Conservation (phyloP, 2,888 invertebrate genomes). For the Drosophila mimica region DNA sequence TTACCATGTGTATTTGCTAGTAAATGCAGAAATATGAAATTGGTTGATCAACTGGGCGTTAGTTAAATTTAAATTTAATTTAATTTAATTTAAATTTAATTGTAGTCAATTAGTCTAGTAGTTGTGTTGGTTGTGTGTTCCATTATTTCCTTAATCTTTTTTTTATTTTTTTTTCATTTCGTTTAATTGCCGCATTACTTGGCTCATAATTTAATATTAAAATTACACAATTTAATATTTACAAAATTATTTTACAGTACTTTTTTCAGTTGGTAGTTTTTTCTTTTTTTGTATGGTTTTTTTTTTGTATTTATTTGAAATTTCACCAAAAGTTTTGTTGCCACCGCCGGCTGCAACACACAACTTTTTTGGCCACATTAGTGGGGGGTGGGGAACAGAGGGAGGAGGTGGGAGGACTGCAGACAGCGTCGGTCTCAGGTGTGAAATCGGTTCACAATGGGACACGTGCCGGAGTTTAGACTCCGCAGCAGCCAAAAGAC, state of each 20-base stretch:
- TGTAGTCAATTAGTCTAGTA: slow-evolving; percentile 75
- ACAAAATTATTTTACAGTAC: slow-evolving; percentile 78
- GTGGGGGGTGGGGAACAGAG: neutral
- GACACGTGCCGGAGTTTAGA: slow-evolving; percentile 53
- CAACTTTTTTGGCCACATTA: slow-evolving; percentile 59
- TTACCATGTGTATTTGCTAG: slow-evolving; percentile 69
- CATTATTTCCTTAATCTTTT: slow-evolving; percentile 28
- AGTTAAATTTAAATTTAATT: slow-evolving; percentile 62
- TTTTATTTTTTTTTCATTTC: neutral
- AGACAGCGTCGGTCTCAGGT: slow-evolving; percentile 28
- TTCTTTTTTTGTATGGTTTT: neutral
- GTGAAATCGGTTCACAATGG: slow-evolving; percentile 56
- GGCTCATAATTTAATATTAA: slow-evolving; percentile 57
- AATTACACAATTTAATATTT: slow-evolving; percentile 71
- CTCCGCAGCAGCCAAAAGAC: slow-evolving; percentile 11
- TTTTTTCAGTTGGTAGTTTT: slow-evolving; percentile 19
- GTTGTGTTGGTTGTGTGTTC: slow-evolving; percentile 38
- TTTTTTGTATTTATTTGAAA: slow-evolving; percentile 30
- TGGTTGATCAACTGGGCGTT: slow-evolving; percentile 50
- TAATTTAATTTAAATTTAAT: slow-evolving; percentile 55
- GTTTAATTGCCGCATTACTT: slow-evolving; percentile 24
- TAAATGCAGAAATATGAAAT: slow-evolving; percentile 82
- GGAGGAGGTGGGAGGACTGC: neutral
- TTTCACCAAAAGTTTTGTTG: slow-evolving; percentile 65
- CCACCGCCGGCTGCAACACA: slow-evolving; percentile 13